Conservation (phyloP, 1,140 invertebrate species). For the Lutraria rhynchaena region DNA sequence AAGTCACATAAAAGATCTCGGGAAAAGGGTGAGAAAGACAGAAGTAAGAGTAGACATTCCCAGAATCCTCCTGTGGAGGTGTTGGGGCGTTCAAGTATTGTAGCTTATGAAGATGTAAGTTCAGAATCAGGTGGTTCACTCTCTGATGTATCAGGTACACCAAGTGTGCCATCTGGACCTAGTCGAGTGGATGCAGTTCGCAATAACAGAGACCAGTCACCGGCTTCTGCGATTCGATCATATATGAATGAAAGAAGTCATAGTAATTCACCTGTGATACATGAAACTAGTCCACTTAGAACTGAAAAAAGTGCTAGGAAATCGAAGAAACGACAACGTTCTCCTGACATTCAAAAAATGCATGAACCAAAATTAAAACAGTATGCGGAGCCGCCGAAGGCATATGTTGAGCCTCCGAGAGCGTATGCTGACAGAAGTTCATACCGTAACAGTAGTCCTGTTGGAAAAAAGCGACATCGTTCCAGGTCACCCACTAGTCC, state of each 20-base stretch:
- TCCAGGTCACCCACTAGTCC: conserved; percentile 67
- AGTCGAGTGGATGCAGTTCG: conserved; percentile 56
- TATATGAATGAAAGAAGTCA: conserved; percentile 73
- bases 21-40: conserved; percentile 63
- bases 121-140: conserved; percentile 72
- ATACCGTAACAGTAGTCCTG: conserved; percentile 63
- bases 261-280: conserved; percentile 70
- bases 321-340: conserved; percentile 66
- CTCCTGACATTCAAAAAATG: conserved; percentile 62
- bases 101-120: conserved; percentile 79
- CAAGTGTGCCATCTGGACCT: conserved; percentile 50
- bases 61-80: conserved; percentile 31
- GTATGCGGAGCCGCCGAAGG: conserved; percentile 64
- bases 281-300: conserved; percentile 62
- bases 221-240: conserved; percentile 71
- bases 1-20: conserved; percentile 64
- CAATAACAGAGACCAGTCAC: conserved; percentile 67
- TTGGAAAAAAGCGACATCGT: conserved; percentile 65
- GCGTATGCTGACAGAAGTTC: conserved; percentile 65
- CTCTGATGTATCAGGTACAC: conserved; percentile 40
- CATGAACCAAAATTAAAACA: conserved; percentile 55
- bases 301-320: conserved; percentile 64
- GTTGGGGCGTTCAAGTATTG: conserved; percentile 57
- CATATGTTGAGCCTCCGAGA: conserved; percentile 64
- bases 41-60: conserved; percentile 50